Base-by-base conservation (phyloP, 2,797 vertebrate species). In the Enteromius treurensis region DNA sequence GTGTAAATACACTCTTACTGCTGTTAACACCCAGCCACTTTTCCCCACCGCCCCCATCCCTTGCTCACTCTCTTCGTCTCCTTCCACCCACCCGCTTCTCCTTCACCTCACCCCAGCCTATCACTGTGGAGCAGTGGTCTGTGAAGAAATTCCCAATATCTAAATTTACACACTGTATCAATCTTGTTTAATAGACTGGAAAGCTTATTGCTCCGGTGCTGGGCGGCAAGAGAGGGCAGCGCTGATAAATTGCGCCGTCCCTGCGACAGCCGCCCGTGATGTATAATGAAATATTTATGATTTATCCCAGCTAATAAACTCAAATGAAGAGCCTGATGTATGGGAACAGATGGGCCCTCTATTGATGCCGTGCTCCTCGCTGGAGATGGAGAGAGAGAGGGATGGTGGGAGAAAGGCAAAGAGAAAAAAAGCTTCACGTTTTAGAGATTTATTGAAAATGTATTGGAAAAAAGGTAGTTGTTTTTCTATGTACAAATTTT, bases 271-370 rank as follows among this genome's bases (percentile, higher is more conserved):
- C 92, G 69, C 90, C 92, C 87, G 91, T 96, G 96, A 97, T 96
- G 93, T 93, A 95, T 92, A 94, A 96, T 97, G 96, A 96, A 97
- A 96, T 96, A 96, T 96, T 96, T 96, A 96, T 97, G 97, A 97
- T 97, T 97, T 96, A 97, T 96, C 95, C 95, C 96, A 93, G 96
- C 96, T 97, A 96, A 96, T 96, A 96, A 96, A 97, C 96, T 92
- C 92, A 95, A 96, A 95, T 96, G 96, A 96, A 96, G 96, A 94
- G 94, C 89, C 92, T 96, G 96, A 96, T 95, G 94, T 93, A 95
- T 96, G 96, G 83, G 93, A 96, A 95, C 96, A 97, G 96, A 96
- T 96, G 94, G 95, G 95, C 92, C 92, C 95, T 93, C 93, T 95
- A 92, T 94, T 94, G 93, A 95, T 91, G 93, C 93, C 21, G 86